Conservation (phyloP, 2,888 invertebrate genomes). For the Seira sanloemensis region DNA sequence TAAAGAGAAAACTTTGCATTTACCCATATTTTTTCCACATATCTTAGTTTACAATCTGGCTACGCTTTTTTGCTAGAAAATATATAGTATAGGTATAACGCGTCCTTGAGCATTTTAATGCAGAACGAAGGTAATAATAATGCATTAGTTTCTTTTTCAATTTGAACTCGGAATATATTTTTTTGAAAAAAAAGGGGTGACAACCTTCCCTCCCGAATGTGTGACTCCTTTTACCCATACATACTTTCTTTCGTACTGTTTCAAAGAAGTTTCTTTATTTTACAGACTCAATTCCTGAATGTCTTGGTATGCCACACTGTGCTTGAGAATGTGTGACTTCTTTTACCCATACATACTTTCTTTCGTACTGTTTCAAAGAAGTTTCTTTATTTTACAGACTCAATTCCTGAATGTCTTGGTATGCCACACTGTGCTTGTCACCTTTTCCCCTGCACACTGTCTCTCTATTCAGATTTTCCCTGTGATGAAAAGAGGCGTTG, state of each 20-base stretch:
- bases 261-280: not conserved
- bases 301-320: not conserved
- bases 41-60: conserved; percentile 19
- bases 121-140: conserved; percentile 26
- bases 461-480: not conserved
- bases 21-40: conserved; percentile 31
- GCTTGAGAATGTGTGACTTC: not conserved
- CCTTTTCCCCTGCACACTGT: not conserved
- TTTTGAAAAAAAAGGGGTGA: conserved; percentile 15
- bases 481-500: not conserved
- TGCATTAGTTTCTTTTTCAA: conserved; percentile 30
- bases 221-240: not conserved
- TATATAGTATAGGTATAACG: not conserved
- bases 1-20: conserved; percentile 60
- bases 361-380: not conserved
- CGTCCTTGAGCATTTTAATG: conserved; percentile 31
- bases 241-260: not conserved
- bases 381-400: not conserved
- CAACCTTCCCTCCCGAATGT: too few species aligned
- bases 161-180: too few species aligned
- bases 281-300: not conserved
- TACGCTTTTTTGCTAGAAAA: not conserved
- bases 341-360: not conserved
- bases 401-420: conserved; percentile 13
- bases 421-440: too few species aligned